phyloP scores from a whole-genome alignment of 2,797 vertebrate species.

The Cynodonichthys magdalenae region DNA sequence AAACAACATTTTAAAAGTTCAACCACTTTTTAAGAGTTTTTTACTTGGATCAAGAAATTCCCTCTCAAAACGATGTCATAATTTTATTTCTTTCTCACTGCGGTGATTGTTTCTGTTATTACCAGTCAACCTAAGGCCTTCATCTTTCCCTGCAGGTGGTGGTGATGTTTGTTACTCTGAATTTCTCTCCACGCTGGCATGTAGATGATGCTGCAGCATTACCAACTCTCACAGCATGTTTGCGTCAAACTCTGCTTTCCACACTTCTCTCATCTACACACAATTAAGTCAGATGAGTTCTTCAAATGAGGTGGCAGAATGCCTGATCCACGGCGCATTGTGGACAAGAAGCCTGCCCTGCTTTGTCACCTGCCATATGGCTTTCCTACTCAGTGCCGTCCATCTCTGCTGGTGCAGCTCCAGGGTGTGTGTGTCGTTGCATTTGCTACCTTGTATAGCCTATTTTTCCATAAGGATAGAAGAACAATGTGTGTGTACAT shows the following conservation, averaged over 20 bases:
- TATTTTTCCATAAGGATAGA: too few relatives aligned
- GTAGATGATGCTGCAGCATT: constrained; percentile 33
- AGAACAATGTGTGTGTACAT: too few relatives aligned
- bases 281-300: constrained; percentile 51
- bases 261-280: constrained; percentile 20
- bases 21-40: too few relatives aligned
- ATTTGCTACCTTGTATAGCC: too few relatives aligned
- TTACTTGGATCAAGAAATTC: constrained; percentile 11
- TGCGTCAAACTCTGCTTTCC: constrained; percentile 31
- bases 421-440: too few relatives aligned
- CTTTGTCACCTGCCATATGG: constrained; percentile 77
- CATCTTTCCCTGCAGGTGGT: not conserved
- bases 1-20: not conserved
- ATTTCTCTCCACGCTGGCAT: constrained; percentile 24
- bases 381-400: constrained; percentile 62
- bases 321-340: constrained; percentile 52
- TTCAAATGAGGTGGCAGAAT: constrained; percentile 57
- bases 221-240: constrained; percentile 31
- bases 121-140: constrained; percentile 25
- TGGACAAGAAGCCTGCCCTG: constrained; percentile 60
- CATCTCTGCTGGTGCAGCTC: constrained; percentile 31
- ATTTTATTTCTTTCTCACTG: constrained; percentile 8
- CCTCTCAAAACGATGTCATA: constrained; percentile 1
- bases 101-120: not conserved
- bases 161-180: constrained; percentile 21